Percentiles rank a stretch among this genome's conserved stretches.
phyloP scores from a whole-genome alignment of 1,140 invertebrate species.

The Brachystomella parvula region DNA sequence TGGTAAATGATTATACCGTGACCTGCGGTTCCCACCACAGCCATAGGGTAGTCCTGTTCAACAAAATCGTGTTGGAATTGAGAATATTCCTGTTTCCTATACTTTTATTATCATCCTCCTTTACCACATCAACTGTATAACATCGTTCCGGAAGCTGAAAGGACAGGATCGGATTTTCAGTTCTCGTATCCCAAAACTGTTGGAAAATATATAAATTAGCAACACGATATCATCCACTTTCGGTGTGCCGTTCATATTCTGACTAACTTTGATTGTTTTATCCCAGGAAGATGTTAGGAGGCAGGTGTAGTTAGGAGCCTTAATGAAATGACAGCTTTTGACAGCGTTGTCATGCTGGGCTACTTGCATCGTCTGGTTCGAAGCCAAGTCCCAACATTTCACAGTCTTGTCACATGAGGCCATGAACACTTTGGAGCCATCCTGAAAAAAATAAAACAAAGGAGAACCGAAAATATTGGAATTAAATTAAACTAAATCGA shows the following conservation, averaged over 20 bases:
- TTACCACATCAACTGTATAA: constrained; percentile 94
- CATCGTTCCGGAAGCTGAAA: constrained; percentile 86
- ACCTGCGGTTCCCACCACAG: constrained; percentile 88
- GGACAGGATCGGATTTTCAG: constrained; percentile 76
- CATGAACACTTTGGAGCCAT: constrained; percentile 93
- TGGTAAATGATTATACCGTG: constrained; percentile 88
- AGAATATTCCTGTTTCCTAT: no score
- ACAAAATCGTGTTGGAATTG: no score
- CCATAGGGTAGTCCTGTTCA: constrained; percentile 91
- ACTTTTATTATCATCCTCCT: no score
- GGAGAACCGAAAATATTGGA: no score
- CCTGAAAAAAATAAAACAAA: no score
- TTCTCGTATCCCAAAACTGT: constrained; percentile 95
- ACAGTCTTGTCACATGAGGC: constrained; percentile 96
- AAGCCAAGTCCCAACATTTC: constrained; percentile 94
- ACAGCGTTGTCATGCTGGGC: constrained; percentile 93
- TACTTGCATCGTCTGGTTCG: constrained; percentile 90
- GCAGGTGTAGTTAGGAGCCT: constrained; percentile 87
- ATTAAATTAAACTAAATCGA: no score
- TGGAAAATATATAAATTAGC: constrained; percentile 37
- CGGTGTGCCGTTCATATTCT: background rate
- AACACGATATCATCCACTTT: background rate
- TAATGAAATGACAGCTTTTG: constrained; percentile 95
- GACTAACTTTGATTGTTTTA: constrained; percentile 85
- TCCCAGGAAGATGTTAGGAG: constrained; percentile 99